Percentiles rank a stretch among this genome's conserved stretches.
phyloP scores from a whole-genome alignment of 2,888 invertebrate genomes.

The Reticulitermes lucifugus region DNA sequence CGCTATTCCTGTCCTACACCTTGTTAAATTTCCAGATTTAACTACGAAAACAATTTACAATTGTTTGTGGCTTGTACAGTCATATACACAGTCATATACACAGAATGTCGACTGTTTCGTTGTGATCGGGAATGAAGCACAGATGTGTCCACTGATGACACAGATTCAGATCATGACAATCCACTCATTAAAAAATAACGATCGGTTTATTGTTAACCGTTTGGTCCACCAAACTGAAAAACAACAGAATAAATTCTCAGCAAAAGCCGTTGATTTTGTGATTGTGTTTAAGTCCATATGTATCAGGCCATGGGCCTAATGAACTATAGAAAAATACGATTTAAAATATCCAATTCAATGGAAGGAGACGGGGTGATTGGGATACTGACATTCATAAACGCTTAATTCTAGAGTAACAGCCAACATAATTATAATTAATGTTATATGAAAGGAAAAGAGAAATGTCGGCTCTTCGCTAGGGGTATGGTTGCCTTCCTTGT shows the following conservation, averaged over 20 bases:
- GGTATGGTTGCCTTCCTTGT: no score
- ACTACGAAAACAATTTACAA: no score
- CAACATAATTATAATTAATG: no score
- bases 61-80: background rate
- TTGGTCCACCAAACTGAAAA: background rate
- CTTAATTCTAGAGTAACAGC: no score
- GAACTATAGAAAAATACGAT: constrained; percentile 10
- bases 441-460: no score
- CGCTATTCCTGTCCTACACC: no score
- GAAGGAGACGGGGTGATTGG: background rate
- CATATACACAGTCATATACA: background rate
- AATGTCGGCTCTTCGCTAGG: no score
- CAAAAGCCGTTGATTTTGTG: background rate
- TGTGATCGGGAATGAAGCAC: background rate
- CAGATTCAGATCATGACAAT: background rate
- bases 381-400: no score
- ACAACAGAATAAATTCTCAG: background rate
- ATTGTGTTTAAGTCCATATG: background rate
- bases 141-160: constrained; percentile 5
- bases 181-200: constrained; percentile 24
- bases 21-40: no score
- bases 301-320: background rate
- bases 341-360: constrained; percentile 1
- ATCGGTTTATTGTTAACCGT: background rate
- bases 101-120: background rate